Evolutionary conservation across 2,888 invertebrate genomes (phyloP).

Genomic region (Rhamnusium bicolor): DNA sequence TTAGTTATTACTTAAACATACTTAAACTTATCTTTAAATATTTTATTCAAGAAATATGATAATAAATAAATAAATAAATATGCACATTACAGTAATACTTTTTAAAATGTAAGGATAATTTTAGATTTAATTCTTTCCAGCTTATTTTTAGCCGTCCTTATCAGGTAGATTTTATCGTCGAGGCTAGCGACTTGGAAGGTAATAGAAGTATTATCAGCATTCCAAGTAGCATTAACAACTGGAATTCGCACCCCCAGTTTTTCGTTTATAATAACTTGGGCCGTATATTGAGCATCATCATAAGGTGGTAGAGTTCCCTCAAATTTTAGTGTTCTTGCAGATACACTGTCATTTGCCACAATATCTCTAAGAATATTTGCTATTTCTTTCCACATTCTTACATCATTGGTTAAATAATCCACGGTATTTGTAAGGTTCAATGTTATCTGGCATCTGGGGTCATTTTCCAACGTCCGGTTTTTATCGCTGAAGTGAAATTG

Average conservation of each 20-base stretch:
- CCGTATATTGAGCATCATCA: slow-evolving; percentile 47
- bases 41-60: too few species aligned
- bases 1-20: too few species aligned
- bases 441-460: slow-evolving; percentile 33
- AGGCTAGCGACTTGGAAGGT: slow-evolving; percentile 58
- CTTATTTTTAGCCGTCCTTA: slow-evolving; percentile 56
- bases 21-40: too few species aligned
- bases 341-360: slow-evolving; percentile 46
- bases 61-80: slow-evolving; percentile 6
- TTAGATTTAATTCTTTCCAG: slow-evolving; percentile 51
- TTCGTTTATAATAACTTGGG: slow-evolving; percentile 55
- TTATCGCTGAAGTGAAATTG: slow-evolving; percentile 31
- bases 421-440: slow-evolving; percentile 50
- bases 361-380: slow-evolving; percentile 49
- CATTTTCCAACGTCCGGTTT: neutral
- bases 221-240: slow-evolving; percentile 53
- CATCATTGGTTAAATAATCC: slow-evolving; percentile 47
- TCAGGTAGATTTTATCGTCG: slow-evolving; percentile 57
- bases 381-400: slow-evolving; percentile 47
- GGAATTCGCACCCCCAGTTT: slow-evolving; percentile 56
- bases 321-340: slow-evolving; percentile 48
- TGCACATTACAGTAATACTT: neutral
- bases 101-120: slow-evolving; percentile 45
- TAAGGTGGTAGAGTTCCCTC: slow-evolving; percentile 51
- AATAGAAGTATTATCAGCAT: slow-evolving; percentile 51